Evolutionary conservation across 2,113 vertebrate genomes (phyloP).

Genomic region (Butorides virescens): DNA sequence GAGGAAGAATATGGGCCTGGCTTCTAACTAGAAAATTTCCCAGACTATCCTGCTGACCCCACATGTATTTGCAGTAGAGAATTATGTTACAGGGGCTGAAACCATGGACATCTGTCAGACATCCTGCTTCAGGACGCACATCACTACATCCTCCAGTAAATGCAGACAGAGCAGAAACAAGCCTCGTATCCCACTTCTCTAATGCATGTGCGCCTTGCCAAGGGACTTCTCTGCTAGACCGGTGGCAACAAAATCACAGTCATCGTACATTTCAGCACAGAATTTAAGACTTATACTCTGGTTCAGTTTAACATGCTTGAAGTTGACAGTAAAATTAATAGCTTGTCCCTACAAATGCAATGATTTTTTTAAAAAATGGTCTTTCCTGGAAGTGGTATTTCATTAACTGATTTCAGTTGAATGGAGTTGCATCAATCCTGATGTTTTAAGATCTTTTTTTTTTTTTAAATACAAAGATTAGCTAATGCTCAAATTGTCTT

Average conservation of each 20-base stretch:
- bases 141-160: background rate
- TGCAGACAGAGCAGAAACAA: background rate
- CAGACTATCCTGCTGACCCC: background rate
- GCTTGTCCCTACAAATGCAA: background rate
- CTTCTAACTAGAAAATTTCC: background rate
- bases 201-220: no score
- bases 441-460: background rate
- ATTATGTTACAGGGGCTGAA: background rate
- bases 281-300: background rate
- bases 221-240: background rate
- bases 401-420: background rate
- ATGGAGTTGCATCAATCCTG: background rate
- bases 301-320: background rate
- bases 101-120: background rate
- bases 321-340: background rate
- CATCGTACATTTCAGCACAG: background rate
- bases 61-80: background rate
- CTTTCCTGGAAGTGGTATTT: background rate
- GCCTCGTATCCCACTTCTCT: background rate
- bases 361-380: background rate
- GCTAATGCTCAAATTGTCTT: background rate
- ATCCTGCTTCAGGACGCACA: background rate
- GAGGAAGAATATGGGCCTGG: background rate
- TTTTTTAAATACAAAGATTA: fast-evolving
- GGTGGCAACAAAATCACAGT: background rate